Percentiles rank a stretch among this genome's conserved stretches.
Evolutionary conservation across 2,113 vertebrate genomes (phyloP).

Genomic region (Anguilla japonica): DNA sequence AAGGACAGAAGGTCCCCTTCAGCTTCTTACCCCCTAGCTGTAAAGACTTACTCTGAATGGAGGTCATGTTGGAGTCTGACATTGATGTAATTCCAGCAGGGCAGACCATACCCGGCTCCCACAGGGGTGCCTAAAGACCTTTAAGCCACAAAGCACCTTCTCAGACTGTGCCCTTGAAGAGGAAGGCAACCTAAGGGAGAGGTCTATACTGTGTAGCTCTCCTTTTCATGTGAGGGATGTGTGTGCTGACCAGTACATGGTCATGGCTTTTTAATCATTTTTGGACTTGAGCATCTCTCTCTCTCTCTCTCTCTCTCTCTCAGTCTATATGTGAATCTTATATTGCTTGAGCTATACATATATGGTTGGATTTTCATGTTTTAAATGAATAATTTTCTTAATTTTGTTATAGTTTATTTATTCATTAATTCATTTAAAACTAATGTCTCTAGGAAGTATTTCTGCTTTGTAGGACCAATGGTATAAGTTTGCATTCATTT

Average conservation of each 20-base stretch:
- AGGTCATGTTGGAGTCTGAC: conserved; percentile 61
- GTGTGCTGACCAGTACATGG: neutral
- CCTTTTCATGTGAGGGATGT: conserved; percentile 11
- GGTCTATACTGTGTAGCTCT: conserved; percentile 26
- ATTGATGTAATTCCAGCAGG: conserved; percentile 55
- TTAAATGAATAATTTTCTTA: neutral
- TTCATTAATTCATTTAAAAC: neutral
- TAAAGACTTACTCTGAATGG: conserved; percentile 53
- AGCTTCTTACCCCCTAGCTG: conserved; percentile 43
- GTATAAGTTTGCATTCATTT: neutral
- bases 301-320: too few species aligned
- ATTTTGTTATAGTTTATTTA: neutral
- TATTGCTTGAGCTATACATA: too few species aligned
- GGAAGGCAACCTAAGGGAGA: conserved; percentile 45
- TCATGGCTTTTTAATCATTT: neutral
- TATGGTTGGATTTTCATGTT: too few species aligned
- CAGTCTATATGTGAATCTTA: too few species aligned
- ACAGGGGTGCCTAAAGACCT: conserved; percentile 51
- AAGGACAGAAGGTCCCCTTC: conserved; percentile 52
- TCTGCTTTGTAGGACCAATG: neutral
- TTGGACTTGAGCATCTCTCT: neutral
- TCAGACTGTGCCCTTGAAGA: conserved; percentile 59
- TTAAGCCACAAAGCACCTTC: conserved; percentile 66
- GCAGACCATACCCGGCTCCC: conserved; percentile 57
- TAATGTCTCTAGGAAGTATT: neutral